Base-by-base conservation (phyloP, 1,140 invertebrate species). In the Drosophila seguyi region DNA sequence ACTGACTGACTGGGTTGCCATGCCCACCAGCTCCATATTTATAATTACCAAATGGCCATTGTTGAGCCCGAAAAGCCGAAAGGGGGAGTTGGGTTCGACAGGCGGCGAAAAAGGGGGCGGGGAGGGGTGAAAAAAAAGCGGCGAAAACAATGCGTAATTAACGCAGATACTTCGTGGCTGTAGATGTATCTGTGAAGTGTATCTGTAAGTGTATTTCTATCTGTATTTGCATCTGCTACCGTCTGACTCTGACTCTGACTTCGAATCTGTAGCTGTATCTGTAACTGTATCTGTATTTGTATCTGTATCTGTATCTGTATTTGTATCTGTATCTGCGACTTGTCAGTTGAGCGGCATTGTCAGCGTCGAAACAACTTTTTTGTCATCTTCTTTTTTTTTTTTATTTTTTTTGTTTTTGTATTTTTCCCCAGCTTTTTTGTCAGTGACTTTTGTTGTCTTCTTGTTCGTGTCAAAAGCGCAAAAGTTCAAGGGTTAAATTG, bases 11-110 rank as follows among this genome's bases (percentile, higher is more conserved):
- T 29, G 25, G 58, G 79, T 83, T 83, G 80, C 68, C 67, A 88
- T 88, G 80, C 50, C 52, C 52, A 55, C 52, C 52, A 55, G 61
- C 69, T 82, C 52, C 82, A 78, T 76, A 88, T 87, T 87, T 87
- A 88, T 87, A 87, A 87, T 87, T 87, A 87, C 85, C 85, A 87
- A 87, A 87, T 87, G 84, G 83, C 73, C 83, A 87, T 83, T 80
- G 88, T 84, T 79, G 61, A 50, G 31, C 50, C 63, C 29, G 22
- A 57, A 36, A 53, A 14, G 18, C 1, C n/a, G n/a, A 8, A 14
- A 3, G 27, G 18, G 55, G 45, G 68, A 72, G 69, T 73, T 72
- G 57, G 69, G 69, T 72, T 73, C 66, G 62, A 74, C 71, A 74
- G 68, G 31, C 69, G 44, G 36, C 6, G n/a, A 53, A 38, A 48